Base-by-base conservation (phyloP, 1,140 invertebrate species). In the Hycleus cichorii region DNA sequence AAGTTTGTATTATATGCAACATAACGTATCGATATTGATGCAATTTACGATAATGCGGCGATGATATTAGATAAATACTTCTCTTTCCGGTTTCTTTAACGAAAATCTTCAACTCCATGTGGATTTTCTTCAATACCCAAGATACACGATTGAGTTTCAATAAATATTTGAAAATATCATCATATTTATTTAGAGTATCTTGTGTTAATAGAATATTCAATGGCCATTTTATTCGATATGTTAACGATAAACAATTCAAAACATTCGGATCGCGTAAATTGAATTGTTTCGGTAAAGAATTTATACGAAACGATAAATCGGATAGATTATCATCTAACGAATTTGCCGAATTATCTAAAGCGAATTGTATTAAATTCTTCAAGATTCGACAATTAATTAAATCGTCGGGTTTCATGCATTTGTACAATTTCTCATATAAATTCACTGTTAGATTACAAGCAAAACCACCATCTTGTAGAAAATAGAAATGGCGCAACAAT, bases 401-500 rank as follows among this genome's bases (percentile, higher is more conserved):
- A 55, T 86, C 82, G n/a, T 75, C 71, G 0, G 87, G 86, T 60
- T 78, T 75, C 2, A 80, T 68, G 2, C 80, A 82, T 11, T 79
- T 75, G 39, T 83, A 81, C 38, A 89, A 69, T 56, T 83, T 82
- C 1, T 76, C 71, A 58, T 88, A 86, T 11, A 90, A 69, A 44
- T 81, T 83, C 9, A 79, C 75, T 9, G 84, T 86, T 3, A 90
- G 78, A 56, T 80, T 82, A 24, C 80, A 81, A 0, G 83, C 82
- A 70, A 89, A 90, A 68, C 89, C 86, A 1, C 87, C 87, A 62
- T 90, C 87, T 69, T 89, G 74, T 6, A 90, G 64, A 59, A 90
- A 89, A 68, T 86, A 89, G 51, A 85, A 89, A 64, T 85, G 83
- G 7, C 86, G 77, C 0, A 90, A 67, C 68, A 81, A 85, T 11